These are phyloP conservation scores for Brachymystax lenok DNA, from an alignment of 2,797 vertebrate species.

Conservation along the genomic window DNA sequence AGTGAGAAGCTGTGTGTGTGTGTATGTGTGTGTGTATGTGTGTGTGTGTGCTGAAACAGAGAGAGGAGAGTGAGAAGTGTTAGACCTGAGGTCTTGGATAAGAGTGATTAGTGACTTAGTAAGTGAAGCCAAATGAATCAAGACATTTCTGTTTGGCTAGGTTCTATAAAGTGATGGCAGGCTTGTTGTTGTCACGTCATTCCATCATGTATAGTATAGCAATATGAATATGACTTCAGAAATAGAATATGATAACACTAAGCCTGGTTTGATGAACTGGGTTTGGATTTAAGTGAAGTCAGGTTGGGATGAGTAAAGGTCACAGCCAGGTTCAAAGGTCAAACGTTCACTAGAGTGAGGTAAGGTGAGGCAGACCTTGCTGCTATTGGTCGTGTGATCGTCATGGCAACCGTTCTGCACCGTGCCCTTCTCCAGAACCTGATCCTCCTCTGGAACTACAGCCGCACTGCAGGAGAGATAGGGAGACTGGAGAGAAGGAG, in stretches of 20 bases:
- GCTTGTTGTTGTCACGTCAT: background rate
- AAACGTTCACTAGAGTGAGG: background rate
- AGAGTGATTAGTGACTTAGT: conserved; percentile 19
- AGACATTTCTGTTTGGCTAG: background rate
- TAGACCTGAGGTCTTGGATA: background rate
- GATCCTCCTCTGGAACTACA: conserved; percentile 76
- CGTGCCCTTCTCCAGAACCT: conserved; percentile 77
- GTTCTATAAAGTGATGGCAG: background rate
- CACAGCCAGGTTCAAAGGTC: background rate
- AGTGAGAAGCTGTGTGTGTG: background rate
- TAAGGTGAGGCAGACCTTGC: conserved; percentile 72
- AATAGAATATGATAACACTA: background rate
- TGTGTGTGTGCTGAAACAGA: background rate
- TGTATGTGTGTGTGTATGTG: background rate
- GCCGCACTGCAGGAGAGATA: conserved; percentile 84
- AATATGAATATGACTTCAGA: background rate
- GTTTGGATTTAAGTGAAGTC: background rate
- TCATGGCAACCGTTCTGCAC: conserved; percentile 87
- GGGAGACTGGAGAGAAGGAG: conserved; percentile 70
- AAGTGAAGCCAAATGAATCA: background rate
- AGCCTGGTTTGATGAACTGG: background rate
- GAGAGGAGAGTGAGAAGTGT: too few species aligned
- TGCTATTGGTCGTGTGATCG: conserved; percentile 77
- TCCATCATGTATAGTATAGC: background rate
- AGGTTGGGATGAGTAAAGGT: background rate